Percentiles rank a stretch among this genome's conserved stretches.
Evolutionary conservation across 2,113 vertebrate genomes (phyloP).

Genomic region (Apteryx mantelli): DNA sequence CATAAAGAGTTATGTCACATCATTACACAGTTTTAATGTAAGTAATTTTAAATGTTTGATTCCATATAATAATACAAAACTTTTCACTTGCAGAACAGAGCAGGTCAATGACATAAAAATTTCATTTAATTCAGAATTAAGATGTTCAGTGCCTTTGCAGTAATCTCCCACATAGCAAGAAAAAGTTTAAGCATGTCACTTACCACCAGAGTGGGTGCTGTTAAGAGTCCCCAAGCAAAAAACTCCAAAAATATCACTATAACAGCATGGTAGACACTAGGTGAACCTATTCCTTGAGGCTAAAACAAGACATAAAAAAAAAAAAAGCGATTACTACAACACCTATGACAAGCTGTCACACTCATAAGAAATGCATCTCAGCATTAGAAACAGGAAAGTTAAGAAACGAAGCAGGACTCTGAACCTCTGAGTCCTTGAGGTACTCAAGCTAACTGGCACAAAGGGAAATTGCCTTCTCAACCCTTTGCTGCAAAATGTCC

Average conservation of each 20-base stretch:
- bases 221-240: slow-evolving; percentile 90
- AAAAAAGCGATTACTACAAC: background rate
- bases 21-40: background rate
- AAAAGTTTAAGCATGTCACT: slow-evolving; percentile 11
- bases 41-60: background rate
- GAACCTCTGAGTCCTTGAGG: background rate
- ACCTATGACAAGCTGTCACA: background rate
- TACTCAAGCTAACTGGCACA: background rate
- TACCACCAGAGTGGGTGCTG: slow-evolving; percentile 89
- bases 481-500: background rate
- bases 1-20: background rate
- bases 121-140: background rate
- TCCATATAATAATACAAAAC: background rate
- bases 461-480: background rate
- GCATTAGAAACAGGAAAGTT: background rate
- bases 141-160: background rate
- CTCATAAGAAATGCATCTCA: background rate
- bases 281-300: slow-evolving; percentile 91
- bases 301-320: slow-evolving; percentile 45
- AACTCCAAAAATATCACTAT: slow-evolving; percentile 93
- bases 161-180: rapidly evolving
- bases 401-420: background rate
- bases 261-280: slow-evolving; percentile 91
- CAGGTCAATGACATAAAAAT: background rate
- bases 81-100: background rate